Conservation (phyloP, 1,140 invertebrate species). For the Pseudoatta argentina region DNA sequence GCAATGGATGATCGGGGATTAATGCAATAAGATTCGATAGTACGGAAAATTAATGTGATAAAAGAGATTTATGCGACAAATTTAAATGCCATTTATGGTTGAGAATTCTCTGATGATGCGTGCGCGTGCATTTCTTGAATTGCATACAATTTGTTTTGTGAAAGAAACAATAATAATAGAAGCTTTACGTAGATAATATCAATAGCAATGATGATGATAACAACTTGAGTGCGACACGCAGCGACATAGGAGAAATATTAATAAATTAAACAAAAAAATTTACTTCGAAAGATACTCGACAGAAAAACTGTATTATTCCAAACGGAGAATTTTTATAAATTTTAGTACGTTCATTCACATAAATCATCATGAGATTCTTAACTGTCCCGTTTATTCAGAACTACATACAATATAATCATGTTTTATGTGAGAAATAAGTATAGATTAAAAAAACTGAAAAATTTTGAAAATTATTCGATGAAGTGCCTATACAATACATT, state of each 20-base stretch:
- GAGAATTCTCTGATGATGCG: not conserved
- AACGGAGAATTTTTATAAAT: constrained; percentile 4
- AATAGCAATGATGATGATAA: not conserved
- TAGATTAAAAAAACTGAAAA: not conserved
- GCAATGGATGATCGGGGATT: not conserved
- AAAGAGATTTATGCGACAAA: not conserved
- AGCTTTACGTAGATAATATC: not conserved
- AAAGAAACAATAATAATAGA: not conserved
- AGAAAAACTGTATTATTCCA: constrained; percentile 15
- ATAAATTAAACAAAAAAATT: constrained; percentile 6
- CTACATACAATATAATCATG: not conserved
- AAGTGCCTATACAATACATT: not conserved
- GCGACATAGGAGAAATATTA: not conserved
- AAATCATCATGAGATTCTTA: constrained; percentile 16
- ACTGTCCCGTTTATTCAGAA: not conserved
- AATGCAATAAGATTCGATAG: not conserved
- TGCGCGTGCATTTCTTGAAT: not conserved
- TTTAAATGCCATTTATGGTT: constrained; percentile 18
- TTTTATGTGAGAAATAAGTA: not conserved
- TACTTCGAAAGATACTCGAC: not conserved
- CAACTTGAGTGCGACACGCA: constrained; percentile 21
- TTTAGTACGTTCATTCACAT: not conserved
- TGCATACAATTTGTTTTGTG: not conserved
- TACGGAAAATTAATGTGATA: not conserved
- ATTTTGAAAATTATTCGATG: not conserved